These are phyloP conservation scores for Mareca penelope DNA, from an alignment of 2,797 vertebrate genomes.

Conservation along the genomic window DNA sequence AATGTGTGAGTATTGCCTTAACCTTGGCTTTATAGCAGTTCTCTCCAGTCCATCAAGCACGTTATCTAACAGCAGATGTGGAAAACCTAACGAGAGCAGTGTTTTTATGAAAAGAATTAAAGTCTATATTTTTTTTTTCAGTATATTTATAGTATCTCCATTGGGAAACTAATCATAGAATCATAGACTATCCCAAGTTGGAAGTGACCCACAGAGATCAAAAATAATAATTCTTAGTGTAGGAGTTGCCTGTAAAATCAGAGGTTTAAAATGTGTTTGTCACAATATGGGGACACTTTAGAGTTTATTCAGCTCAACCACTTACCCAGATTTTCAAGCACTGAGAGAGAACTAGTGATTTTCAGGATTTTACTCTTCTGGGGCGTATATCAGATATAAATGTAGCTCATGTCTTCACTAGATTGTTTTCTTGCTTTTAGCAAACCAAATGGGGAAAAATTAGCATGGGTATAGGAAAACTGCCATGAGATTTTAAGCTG, in stretches of 20 bases:
- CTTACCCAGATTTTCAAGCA: not conserved
- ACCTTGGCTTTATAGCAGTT: not conserved
- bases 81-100: not conserved
- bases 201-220: not conserved
- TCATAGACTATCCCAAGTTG: not conserved
- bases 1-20: slow-evolving; percentile 73
- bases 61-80: not conserved
- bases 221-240: not conserved
- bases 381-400: not conserved
- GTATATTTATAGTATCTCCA: not conserved
- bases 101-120: not conserved
- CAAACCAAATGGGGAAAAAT: not conserved
- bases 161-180: not conserved
- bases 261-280: not conserved
- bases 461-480: not conserved
- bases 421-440: not conserved
- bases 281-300: not conserved
- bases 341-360: not conserved
- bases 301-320: not conserved
- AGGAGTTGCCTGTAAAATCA: not conserved
- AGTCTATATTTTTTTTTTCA: not conserved
- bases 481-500: not conserved
- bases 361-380: not conserved
- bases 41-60: not conserved
- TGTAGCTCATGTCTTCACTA: not conserved